phyloP scores from a whole-genome alignment of 2,113 vertebrate genomes.

The Isichthys henryi region DNA sequence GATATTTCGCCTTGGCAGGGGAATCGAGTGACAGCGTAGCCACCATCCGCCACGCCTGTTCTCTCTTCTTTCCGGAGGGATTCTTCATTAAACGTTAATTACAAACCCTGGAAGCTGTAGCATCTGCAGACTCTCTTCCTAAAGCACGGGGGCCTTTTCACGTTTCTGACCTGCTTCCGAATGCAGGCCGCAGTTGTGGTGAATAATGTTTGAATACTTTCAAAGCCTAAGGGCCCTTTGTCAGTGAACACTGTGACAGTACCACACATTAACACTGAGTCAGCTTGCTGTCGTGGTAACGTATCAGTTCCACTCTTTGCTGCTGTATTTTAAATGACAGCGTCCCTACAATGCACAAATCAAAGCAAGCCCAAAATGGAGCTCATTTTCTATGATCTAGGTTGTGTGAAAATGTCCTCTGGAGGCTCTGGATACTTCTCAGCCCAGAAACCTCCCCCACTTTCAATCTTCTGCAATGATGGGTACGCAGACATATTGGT shows the following conservation, averaged over 20 bases:
- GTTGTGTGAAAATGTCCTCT: background rate
- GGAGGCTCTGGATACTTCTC: background rate
- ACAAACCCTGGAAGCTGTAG: background rate
- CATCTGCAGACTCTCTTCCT: background rate
- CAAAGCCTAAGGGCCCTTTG: background rate
- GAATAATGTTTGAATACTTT: background rate
- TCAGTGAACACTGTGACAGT: background rate
- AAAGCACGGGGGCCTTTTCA: background rate
- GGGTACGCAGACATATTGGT: background rate
- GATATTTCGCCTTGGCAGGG: background rate
- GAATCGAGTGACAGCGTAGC: background rate
- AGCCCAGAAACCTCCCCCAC: background rate
- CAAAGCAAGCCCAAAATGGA: background rate
- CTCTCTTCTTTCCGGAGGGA: background rate
- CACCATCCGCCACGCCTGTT: background rate
- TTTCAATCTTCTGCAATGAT: background rate
- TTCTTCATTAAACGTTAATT: background rate
- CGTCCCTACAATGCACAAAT: background rate
- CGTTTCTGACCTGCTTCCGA: background rate
- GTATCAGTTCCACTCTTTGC: background rate
- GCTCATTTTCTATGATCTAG: background rate
- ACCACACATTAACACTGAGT: background rate
- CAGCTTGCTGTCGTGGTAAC: background rate
- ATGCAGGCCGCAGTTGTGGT: background rate
- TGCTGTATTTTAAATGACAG: background rate